phyloP scores from a whole-genome alignment of 2,797 vertebrate genomes.

The Propithecus deckenii region DNA sequence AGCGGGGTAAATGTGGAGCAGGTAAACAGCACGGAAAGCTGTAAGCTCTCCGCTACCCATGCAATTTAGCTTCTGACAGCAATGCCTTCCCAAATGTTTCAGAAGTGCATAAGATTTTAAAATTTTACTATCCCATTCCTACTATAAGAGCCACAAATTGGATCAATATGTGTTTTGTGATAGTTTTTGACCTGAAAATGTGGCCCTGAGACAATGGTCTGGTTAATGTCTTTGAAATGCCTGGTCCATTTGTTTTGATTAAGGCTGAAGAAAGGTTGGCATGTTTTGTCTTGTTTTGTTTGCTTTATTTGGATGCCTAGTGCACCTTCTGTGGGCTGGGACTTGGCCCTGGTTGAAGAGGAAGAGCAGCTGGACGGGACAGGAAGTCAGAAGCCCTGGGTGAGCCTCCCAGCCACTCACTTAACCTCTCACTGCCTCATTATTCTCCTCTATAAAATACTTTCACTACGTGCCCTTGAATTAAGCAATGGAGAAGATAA shows the following conservation, averaged over 20 bases:
- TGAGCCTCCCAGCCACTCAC: neutral
- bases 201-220: neutral
- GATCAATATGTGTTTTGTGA: neutral
- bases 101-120: neutral
- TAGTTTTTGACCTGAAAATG: neutral
- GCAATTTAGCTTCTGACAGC: neutral
- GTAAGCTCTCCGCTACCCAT: neutral
- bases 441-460: neutral
- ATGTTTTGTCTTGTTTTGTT: neutral
- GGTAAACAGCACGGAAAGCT: neutral
- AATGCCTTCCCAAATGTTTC: neutral
- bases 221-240: neutral
- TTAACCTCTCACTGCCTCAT: neutral
- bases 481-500: neutral
- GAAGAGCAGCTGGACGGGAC: neutral
- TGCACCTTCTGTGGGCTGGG: neutral
- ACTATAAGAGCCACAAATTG: accelerated
- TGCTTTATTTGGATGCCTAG: neutral
- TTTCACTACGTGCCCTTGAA: neutral
- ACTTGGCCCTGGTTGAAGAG: neutral
- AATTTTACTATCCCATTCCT: neutral
- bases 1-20: neutral
- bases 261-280: neutral
- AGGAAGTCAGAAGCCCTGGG: neutral
- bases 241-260: neutral